phyloP scores from a whole-genome alignment of 2,113 vertebrate genomes.

The Morone saxatilis region DNA sequence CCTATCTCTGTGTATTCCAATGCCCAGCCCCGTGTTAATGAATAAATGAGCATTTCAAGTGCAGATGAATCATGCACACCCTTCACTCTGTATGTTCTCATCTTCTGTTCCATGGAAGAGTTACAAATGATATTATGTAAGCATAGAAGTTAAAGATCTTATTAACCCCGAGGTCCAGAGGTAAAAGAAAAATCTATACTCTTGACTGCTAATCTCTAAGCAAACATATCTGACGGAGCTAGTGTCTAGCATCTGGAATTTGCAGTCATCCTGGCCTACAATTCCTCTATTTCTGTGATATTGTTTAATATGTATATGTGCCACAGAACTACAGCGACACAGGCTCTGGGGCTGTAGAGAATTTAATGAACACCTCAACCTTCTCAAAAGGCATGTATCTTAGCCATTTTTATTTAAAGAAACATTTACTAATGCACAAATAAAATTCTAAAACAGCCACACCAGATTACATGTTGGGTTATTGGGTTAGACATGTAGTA shows the following conservation, averaged over 20 bases:
- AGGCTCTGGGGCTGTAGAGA: not conserved
- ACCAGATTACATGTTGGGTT: not conserved
- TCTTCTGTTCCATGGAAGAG: conserved; percentile 5
- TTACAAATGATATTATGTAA: not conserved
- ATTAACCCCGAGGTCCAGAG: not conserved
- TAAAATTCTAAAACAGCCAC: not conserved
- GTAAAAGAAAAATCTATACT: not conserved
- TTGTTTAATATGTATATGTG: conserved; percentile 7
- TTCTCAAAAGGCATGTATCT: not conserved
- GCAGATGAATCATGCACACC: conserved; percentile 40
- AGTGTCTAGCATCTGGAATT: not conserved
- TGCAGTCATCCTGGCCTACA: not conserved
- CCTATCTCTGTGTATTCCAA: conserved; percentile 12
- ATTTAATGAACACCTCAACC: not conserved
- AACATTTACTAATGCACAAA: not conserved
- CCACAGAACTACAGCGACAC: not conserved
- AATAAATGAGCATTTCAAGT: conserved; percentile 52
- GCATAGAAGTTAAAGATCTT: not conserved
- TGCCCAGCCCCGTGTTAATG: conserved; percentile 31
- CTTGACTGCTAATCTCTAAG: not conserved
- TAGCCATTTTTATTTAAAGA: not conserved
- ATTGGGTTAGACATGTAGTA: not conserved
- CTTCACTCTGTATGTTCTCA: conserved; percentile 6
- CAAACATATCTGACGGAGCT: not conserved
- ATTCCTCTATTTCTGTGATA: not conserved